phyloP scores from a whole-genome alignment of 2,888 invertebrate species.

The Eustalomyia histrio region DNA sequence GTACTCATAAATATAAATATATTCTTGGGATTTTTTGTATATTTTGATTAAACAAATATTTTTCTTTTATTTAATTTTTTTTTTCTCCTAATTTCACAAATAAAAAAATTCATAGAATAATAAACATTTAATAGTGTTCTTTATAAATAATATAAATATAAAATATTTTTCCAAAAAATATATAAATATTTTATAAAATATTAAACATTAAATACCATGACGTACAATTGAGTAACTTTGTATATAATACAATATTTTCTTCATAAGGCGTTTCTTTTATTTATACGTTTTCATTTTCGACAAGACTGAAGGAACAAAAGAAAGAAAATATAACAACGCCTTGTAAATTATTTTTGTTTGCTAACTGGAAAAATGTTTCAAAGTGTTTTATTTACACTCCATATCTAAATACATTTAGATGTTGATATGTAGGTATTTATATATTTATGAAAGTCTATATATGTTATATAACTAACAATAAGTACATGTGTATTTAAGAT shows the following conservation, averaged over 20 bases:
- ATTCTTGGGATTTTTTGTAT: background rate
- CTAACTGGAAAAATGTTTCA: conserved; percentile 1
- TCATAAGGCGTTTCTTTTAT: conserved; percentile 22
- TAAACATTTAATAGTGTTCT: background rate
- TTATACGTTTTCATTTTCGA: conserved; percentile 4
- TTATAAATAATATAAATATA: too few species aligned
- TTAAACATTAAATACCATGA: conserved; percentile 22
- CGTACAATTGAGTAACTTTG: conserved; percentile 8
- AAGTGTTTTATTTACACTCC: background rate
- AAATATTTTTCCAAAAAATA: background rate
- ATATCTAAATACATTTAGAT: background rate
- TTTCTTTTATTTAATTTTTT: background rate
- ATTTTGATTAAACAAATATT: background rate
- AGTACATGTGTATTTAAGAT: background rate
- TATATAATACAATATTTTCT: background rate
- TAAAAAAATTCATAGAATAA: background rate
- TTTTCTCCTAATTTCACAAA: background rate
- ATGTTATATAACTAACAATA: too few species aligned
- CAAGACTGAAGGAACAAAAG: background rate
- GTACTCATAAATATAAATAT: background rate
- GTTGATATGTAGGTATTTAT: background rate
- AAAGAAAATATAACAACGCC: background rate
- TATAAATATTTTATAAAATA: background rate
- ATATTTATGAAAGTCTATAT: background rate
- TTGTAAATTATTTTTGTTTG: conserved; percentile 21